Percentiles rank a stretch among this genome's conserved stretches.
Evolutionary conservation across 2,113 vertebrate genomes (phyloP).

Genomic region (Hippocampus zosterae): DNA sequence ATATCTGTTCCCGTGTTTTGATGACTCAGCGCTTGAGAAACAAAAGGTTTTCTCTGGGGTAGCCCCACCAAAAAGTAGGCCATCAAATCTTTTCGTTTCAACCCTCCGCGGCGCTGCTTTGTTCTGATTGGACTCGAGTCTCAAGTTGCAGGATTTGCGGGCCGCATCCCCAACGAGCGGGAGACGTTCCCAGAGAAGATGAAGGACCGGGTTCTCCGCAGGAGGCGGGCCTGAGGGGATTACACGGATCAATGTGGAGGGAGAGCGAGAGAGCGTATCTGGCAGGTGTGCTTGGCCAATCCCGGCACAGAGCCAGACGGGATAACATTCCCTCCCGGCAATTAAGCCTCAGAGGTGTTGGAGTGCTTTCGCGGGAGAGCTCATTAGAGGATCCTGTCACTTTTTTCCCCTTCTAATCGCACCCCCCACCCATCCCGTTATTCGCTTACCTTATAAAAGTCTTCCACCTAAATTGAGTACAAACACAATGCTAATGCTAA

Average conservation of each 20-base stretch:
- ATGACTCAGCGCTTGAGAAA: conserved; percentile 28
- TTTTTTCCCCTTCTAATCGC: conserved; percentile 17
- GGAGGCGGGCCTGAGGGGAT: conserved; percentile 66
- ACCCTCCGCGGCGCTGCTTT: background rate
- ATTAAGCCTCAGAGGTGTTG: conserved; percentile 60
- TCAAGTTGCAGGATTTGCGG: conserved; percentile 28
- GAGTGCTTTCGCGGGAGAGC: conserved; percentile 56
- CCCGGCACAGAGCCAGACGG: conserved; percentile 50
- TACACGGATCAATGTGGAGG: conserved; percentile 55
- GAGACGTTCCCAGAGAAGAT: conserved; percentile 48
- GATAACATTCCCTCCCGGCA: conserved; percentile 64
- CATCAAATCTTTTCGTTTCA: conserved; percentile 3
- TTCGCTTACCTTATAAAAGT: background rate
- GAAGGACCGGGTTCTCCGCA: conserved; percentile 55
- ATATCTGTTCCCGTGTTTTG: background rate
- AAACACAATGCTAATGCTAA: background rate
- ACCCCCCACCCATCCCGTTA: background rate
- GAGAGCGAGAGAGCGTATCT: conserved; percentile 44
- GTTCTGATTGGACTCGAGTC: conserved; percentile 47
- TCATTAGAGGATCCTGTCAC: conserved; percentile 56
- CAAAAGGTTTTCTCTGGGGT: background rate
- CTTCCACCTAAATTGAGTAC: background rate
- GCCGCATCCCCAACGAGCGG: conserved; percentile 35
- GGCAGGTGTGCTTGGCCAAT: conserved; percentile 57
- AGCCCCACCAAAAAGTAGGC: background rate